Evolutionary conservation across 2,888 invertebrate species (phyloP).

Genomic region (Xanthorhoe spadicearia): DNA sequence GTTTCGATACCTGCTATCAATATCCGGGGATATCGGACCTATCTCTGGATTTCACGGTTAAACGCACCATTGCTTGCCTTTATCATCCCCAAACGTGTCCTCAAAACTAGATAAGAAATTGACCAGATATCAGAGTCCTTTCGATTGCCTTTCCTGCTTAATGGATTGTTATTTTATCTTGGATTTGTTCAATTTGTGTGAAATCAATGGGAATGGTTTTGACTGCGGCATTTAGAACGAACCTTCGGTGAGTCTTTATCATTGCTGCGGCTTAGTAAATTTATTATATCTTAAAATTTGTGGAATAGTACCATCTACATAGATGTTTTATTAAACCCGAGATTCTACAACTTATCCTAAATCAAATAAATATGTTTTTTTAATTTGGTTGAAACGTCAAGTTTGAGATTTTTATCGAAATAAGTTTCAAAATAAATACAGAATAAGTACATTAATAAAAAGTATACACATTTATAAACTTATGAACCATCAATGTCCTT

Average conservation of each 20-base stretch:
- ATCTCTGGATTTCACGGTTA: constrained; percentile 82
- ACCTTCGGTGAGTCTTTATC: constrained; percentile 14
- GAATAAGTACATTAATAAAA: too few relatives aligned
- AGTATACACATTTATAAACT: too few relatives aligned
- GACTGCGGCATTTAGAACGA: constrained; percentile 29
- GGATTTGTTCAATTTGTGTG: constrained; percentile 46
- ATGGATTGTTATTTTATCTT: constrained; percentile 54
- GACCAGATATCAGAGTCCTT: constrained; percentile 69
- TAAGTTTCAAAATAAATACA: too few relatives aligned
- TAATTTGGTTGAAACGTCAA: too few relatives aligned
- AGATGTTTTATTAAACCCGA: background rate
- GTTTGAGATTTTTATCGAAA: too few relatives aligned
- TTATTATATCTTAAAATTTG: constrained; percentile 3
- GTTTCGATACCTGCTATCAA: constrained; percentile 77
- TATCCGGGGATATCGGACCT: constrained; percentile 73
- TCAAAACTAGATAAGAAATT: constrained; percentile 77
- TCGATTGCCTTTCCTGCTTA: constrained; percentile 53
- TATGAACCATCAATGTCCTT: background rate
- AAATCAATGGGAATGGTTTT: constrained; percentile 45
- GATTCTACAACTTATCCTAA: too few relatives aligned
- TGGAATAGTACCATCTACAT: background rate
- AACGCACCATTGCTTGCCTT: constrained; percentile 75
- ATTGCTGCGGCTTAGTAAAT: constrained; percentile 12
- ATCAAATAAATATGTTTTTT: too few relatives aligned
- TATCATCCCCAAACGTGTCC: constrained; percentile 68